Evolutionary conservation across 1,140 invertebrate genomes (phyloP).

Genomic region (Brachionus rubens): DNA sequence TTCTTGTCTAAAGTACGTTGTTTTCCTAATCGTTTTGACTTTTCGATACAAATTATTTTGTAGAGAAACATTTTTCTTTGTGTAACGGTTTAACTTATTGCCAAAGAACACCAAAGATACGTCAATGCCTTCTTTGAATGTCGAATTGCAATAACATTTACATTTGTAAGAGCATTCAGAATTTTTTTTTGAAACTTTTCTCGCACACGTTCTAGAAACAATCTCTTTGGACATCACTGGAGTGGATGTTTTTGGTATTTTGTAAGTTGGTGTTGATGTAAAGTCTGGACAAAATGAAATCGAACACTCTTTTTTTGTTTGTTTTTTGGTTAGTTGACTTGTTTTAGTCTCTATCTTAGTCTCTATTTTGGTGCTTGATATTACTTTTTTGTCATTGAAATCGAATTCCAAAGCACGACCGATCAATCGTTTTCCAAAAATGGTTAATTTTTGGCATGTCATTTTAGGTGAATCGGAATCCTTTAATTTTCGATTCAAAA

Average conservation of each 20-base stretch:
- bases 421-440: background rate
- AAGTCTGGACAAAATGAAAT: slow-evolving; percentile 20
- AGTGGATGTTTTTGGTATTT: slow-evolving; percentile 1
- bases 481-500: background rate
- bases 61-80: background rate
- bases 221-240: background rate
- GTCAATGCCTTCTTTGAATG: slow-evolving; percentile 4
- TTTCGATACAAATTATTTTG: background rate
- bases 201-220: background rate
- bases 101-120: slow-evolving; percentile 7
- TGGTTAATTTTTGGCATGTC: background rate
- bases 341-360: background rate
- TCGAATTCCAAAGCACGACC: background rate
- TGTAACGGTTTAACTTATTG: background rate
- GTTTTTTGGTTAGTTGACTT: background rate
- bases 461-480: background rate
- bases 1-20: background rate
- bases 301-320: background rate
- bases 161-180: background rate
- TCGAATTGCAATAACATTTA: slow-evolving; percentile 19
- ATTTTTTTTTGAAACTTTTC: background rate
- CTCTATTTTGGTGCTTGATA: background rate
- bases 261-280: slow-evolving; percentile 8
- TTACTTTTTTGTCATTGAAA: background rate
- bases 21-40: slow-evolving; percentile 8